Conservation (phyloP, 1,140 invertebrate genomes). For the Agrilus planipennis region DNA sequence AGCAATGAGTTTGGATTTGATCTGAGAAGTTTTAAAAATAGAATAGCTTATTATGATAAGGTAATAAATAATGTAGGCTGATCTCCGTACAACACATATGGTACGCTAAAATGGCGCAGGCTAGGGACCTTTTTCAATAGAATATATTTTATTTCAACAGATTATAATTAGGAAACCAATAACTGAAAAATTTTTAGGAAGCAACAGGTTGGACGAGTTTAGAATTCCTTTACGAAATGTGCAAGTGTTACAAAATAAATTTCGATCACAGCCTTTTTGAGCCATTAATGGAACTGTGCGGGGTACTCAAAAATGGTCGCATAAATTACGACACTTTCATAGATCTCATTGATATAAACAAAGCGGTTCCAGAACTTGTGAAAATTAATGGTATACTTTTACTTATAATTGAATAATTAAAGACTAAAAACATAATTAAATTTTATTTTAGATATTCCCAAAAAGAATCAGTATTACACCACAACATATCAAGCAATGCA, state of each 20-base stretch:
- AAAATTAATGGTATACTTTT: conserved; percentile 9
- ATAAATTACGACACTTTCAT: conserved; percentile 24
- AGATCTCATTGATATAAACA: conserved; percentile 20
- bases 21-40: conserved; percentile 32
- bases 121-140: no score
- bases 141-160: no score
- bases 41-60: conserved; percentile 34
- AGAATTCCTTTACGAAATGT: conserved; percentile 18
- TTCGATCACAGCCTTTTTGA: conserved; percentile 16
- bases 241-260: conserved; percentile 12
- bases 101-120: no score
- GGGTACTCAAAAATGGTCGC: conserved; percentile 17
- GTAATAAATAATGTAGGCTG: no score
- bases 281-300: conserved; percentile 13
- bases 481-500: conserved; percentile 17
- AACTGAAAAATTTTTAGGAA: conserved; percentile 16
- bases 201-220: conserved; percentile 16
- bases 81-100: no score
- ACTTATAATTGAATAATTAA: not conserved
- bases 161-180: no score
- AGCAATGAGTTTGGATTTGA: conserved; percentile 29
- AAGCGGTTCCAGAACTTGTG: conserved; percentile 5
- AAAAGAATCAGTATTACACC: conserved; percentile 17
- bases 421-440: not conserved
- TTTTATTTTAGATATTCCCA: conserved; percentile 17